Conservation (phyloP, 2,113 vertebrate genomes). For the Ammodytes dubius region DNA sequence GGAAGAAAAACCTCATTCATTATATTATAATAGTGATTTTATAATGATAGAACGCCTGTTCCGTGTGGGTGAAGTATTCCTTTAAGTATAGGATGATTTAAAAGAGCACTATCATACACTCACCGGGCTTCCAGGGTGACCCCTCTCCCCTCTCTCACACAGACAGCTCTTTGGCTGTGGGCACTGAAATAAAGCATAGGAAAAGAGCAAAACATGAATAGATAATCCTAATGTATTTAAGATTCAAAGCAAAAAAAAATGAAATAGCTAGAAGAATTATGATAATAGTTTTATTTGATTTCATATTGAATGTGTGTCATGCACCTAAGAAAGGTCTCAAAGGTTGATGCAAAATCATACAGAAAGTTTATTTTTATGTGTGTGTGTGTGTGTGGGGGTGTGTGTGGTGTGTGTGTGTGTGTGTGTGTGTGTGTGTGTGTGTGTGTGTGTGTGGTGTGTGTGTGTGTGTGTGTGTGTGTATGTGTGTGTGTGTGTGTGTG, state of each 20-base stretch:
- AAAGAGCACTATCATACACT: conserved; percentile 42
- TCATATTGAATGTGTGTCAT: conserved; percentile 1
- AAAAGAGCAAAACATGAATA: not conserved
- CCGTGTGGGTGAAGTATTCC: too few species aligned
- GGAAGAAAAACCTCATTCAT: too few species aligned
- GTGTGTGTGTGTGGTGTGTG: too few species aligned
- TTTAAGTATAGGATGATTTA: not conserved
- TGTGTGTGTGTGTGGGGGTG: too few species aligned
- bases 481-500: too few species aligned
- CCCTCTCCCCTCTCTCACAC: conserved; percentile 88
- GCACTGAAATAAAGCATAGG: conserved; percentile 82
- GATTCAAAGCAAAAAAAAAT: not conserved
- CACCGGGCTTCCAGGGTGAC: conserved; percentile 86
- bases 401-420: not conserved
- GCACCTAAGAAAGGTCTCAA: not conserved
- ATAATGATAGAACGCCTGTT: too few species aligned
- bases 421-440: too few species aligned
- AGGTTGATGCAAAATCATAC: not conserved
- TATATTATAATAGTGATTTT: too few species aligned
- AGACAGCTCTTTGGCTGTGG: conserved; percentile 81
- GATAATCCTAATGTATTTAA: not conserved
- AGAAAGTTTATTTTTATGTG: not conserved
- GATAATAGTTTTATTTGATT: too few species aligned
- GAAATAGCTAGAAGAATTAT: not conserved
- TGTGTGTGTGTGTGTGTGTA: too few species aligned